Evolutionary conservation across 2,797 vertebrate species (phyloP).

Genomic region (Dromococcyx pavoninus): DNA sequence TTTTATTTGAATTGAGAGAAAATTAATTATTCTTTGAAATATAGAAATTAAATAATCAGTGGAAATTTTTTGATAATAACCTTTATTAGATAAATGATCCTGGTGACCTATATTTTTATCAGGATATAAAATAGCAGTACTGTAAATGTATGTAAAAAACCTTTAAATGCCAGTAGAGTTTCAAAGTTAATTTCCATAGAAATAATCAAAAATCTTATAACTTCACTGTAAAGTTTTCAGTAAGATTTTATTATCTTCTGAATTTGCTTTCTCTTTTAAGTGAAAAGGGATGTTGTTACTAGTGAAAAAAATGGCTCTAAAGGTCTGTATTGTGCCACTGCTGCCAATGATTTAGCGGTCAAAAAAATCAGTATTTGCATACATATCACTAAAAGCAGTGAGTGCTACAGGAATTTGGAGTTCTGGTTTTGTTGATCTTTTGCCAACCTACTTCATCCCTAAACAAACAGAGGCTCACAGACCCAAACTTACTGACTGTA

Average conservation of each 20-base stretch:
- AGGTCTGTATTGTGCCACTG: background rate
- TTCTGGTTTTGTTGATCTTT: background rate
- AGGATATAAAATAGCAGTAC: background rate
- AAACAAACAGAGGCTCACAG: background rate
- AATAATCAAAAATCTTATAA: background rate
- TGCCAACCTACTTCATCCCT: background rate
- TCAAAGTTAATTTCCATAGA: background rate
- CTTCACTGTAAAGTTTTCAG: background rate
- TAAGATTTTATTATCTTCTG: background rate
- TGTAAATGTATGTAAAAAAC: background rate
- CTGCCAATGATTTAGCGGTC: background rate
- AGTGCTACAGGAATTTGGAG: background rate
- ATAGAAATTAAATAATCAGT: background rate
- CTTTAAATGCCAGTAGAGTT: background rate
- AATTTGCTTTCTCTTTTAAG: background rate
- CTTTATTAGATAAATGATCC: background rate
- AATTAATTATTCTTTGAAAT: background rate
- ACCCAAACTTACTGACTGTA: no score
- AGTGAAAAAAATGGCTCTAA: background rate
- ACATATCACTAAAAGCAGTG: background rate
- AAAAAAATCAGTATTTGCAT: background rate
- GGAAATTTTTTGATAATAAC: background rate
- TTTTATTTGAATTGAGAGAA: background rate
- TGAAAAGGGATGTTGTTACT: background rate
- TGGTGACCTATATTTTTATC: background rate